phyloP scores from a whole-genome alignment of 37 sponge, comb jelly and placozoan species.

The Eunapius fragilis region DNA sequence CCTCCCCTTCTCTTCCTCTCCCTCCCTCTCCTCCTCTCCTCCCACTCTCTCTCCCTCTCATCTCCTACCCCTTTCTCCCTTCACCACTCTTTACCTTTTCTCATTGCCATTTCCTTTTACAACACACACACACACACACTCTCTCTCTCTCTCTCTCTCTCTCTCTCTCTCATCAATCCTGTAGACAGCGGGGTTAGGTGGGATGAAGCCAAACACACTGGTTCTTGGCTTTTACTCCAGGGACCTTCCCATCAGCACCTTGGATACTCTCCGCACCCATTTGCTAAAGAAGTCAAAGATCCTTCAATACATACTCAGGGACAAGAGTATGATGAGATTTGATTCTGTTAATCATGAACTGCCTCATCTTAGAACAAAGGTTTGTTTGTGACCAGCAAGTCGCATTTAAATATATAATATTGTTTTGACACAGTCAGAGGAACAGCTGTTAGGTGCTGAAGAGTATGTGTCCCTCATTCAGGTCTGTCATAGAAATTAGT shows the following conservation, averaged over 20 bases:
- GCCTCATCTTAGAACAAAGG: conserved; percentile 63
- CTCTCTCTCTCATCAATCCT: too few species aligned
- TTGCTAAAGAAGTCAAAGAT: conserved; percentile 55
- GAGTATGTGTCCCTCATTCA: conserved; percentile 74
- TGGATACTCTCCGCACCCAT: conserved; percentile 23
- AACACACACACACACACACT: too few species aligned
- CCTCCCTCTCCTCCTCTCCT: conserved; percentile 8
- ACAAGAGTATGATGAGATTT: conserved; percentile 59
- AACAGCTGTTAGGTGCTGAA: conserved; percentile 51
- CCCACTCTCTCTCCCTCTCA: too few species aligned
- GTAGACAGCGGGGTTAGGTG: conserved; percentile 95
- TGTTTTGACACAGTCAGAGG: conserved; percentile 38
- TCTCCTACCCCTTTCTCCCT: too few species aligned
- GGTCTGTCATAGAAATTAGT: background rate
- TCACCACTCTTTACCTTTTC: too few species aligned
- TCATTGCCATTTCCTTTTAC: too few species aligned
- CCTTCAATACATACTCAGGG: conserved; percentile 48
- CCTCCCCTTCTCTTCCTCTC: background rate
- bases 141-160: too few species aligned
- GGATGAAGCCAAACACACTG: conserved; percentile 99
- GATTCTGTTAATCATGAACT: conserved; percentile 28
- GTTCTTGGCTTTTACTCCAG: conserved; percentile 85
- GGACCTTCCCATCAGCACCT: conserved; percentile 34
- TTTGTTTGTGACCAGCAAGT: background rate
- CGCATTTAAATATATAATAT: too few species aligned